A percentile compares a stretch with the other conserved stretches of the same genome.
Evolutionary conservation across 2,888 invertebrate species (phyloP).

Genomic region (Protonemura montana): DNA sequence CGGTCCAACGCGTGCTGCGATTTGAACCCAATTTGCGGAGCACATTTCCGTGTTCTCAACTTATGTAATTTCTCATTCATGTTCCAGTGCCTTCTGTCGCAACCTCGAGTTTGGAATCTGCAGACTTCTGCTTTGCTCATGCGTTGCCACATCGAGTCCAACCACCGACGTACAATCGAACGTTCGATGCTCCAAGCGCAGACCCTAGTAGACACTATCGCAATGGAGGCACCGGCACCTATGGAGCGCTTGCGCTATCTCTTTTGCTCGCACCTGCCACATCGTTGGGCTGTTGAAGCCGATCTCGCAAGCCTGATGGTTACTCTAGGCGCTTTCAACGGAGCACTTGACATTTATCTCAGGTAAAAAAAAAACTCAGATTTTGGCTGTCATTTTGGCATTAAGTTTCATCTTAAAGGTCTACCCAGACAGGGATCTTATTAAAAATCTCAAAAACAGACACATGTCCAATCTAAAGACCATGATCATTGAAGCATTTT

Average conservation of each 20-base stretch:
- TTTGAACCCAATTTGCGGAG: no score
- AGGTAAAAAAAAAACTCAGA: constrained; percentile 49
- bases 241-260: constrained; percentile 65
- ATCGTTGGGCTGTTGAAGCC: constrained; percentile 79
- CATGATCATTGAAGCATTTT: no score
- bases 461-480: no score
- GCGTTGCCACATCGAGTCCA: constrained; percentile 79
- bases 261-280: constrained; percentile 75
- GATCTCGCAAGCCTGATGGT: constrained; percentile 81
- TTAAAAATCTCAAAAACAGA: no score
- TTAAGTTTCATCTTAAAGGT: no score
- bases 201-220: constrained; percentile 68
- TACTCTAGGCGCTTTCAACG: constrained; percentile 82
- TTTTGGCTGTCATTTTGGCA: no score
- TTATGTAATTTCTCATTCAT: background rate
- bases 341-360: constrained; percentile 81
- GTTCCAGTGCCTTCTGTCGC: constrained; percentile 64
- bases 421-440: no score
- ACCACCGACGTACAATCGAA: constrained; percentile 83
- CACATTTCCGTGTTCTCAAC: no score
- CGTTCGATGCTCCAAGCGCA: constrained; percentile 83
- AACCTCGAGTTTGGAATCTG: constrained; percentile 78
- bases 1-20: no score
- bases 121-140: constrained; percentile 77
- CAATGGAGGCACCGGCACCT: constrained; percentile 58